These are phyloP conservation scores for Trileptium ribeirensis DNA, from an alignment of 2,888 invertebrate genomes.

Conservation along the genomic window DNA sequence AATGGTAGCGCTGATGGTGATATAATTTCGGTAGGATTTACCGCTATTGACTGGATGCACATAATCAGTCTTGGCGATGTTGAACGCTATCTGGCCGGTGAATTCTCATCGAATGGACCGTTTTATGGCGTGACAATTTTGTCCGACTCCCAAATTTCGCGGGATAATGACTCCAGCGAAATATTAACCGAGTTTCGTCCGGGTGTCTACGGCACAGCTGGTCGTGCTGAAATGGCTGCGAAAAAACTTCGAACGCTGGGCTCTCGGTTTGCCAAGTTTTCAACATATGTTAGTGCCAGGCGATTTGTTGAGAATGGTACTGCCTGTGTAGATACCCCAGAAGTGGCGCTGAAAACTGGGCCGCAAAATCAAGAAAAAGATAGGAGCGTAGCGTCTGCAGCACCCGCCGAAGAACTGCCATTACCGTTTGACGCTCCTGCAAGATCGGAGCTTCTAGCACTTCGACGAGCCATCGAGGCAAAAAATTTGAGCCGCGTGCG, in stretches of 20 bases:
- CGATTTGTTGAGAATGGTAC: background rate
- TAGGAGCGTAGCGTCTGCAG: background rate
- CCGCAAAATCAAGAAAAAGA: background rate
- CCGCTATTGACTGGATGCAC: background rate
- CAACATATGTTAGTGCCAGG: background rate
- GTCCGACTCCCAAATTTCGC: background rate
- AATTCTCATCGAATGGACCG: background rate
- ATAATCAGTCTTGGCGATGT: background rate
- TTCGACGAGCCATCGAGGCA: constrained; percentile 29
- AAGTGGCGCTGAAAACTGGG: background rate
- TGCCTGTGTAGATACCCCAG: background rate
- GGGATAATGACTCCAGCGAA: background rate
- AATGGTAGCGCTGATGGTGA: too few species aligned
- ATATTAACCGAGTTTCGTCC: background rate
- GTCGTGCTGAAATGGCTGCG: background rate
- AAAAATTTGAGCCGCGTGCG: constrained; percentile 25
- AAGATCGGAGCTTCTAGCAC: background rate
- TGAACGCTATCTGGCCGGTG: background rate
- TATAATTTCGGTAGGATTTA: too few species aligned
- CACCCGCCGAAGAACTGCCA: constrained; percentile 8
- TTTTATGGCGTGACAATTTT: constrained; percentile 15
- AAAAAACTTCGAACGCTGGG: background rate
- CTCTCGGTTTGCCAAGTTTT: constrained; percentile 7
- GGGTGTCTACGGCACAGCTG: background rate
- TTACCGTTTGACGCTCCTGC: constrained; percentile 10